Percentiles rank a stretch among this genome's conserved stretches.
These are phyloP conservation scores for Poicephalus gulielmi DNA, from an alignment of 2,113 vertebrate species.

Conservation along the genomic window DNA sequence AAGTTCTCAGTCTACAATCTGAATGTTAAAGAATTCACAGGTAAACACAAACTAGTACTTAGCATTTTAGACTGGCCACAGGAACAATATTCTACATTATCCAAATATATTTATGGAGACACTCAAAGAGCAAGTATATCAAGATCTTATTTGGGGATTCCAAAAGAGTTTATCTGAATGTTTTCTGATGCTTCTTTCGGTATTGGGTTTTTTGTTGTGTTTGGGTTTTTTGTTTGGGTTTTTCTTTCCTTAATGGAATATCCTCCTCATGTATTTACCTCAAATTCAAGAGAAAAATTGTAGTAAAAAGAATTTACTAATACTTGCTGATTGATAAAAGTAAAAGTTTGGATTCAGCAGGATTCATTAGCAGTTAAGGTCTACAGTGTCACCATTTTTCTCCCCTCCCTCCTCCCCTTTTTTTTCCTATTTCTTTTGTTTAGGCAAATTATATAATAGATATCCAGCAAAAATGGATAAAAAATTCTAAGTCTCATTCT, in stretches of 20 bases:
- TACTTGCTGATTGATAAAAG: background rate
- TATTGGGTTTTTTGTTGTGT: background rate
- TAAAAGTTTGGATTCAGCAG: background rate
- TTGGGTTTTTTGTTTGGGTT: background rate
- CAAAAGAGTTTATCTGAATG: background rate
- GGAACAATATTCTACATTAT: background rate
- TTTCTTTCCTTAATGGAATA: background rate
- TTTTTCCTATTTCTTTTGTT: background rate
- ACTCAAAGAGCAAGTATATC: background rate
- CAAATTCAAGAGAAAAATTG: background rate
- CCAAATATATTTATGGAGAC: background rate
- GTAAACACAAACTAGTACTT: background rate
- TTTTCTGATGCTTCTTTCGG: background rate
- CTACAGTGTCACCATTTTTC: background rate
- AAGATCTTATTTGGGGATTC: background rate
- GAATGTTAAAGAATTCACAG: background rate
- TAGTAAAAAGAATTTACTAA: background rate
- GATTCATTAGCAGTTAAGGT: background rate
- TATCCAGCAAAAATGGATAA: background rate
- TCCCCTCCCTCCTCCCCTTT: rapidly evolving
- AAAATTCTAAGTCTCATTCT: background rate
- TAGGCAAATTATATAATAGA: background rate
- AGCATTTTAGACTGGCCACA: background rate
- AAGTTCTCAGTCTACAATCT: background rate
- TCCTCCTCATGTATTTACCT: background rate